A percentile compares a stretch with the other conserved stretches of the same genome.
Conservation (phyloP, 2,888 invertebrate genomes). For the Buathra laborator region DNA sequence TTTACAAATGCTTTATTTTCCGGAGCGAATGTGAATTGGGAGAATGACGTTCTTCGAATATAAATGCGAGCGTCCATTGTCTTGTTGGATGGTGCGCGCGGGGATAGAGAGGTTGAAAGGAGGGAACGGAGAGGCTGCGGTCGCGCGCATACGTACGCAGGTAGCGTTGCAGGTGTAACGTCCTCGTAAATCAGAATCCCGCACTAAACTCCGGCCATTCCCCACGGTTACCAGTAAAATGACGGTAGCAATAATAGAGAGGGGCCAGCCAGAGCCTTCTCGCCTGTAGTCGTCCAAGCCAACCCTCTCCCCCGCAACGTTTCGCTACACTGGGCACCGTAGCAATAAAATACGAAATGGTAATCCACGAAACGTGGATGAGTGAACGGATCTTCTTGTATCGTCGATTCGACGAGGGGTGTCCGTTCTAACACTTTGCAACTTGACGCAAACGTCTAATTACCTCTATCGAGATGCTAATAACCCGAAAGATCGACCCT, state of each 20-base stretch:
- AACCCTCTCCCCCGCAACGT: slow-evolving; percentile 33
- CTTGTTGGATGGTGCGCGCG: slow-evolving; percentile 13
- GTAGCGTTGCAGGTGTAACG: slow-evolving; percentile 74
- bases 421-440: background rate
- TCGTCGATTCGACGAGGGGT: slow-evolving; percentile 13
- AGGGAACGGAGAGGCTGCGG: slow-evolving; percentile 2
- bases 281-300: background rate
- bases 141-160: slow-evolving; percentile 26
- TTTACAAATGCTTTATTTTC: slow-evolving; percentile 10
- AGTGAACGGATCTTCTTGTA: slow-evolving; percentile 4
- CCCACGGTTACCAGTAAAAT: slow-evolving; percentile 70
- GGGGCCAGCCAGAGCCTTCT: slow-evolving; percentile 21
- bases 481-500: background rate
- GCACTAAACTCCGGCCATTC: slow-evolving; percentile 76
- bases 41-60: slow-evolving; percentile 37
- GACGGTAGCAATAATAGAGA: slow-evolving; percentile 74
- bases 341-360: slow-evolving; percentile 73
- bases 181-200: slow-evolving; percentile 76
- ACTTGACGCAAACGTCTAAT: background rate
- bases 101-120: background rate
- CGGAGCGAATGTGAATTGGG: slow-evolving; percentile 22
- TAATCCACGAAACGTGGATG: slow-evolving; percentile 68
- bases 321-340: slow-evolving; percentile 15
- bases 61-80: slow-evolving; percentile 33
- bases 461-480: background rate